phyloP scores from a whole-genome alignment of 2,888 invertebrate species.

The Chloroclysta siterata region DNA sequence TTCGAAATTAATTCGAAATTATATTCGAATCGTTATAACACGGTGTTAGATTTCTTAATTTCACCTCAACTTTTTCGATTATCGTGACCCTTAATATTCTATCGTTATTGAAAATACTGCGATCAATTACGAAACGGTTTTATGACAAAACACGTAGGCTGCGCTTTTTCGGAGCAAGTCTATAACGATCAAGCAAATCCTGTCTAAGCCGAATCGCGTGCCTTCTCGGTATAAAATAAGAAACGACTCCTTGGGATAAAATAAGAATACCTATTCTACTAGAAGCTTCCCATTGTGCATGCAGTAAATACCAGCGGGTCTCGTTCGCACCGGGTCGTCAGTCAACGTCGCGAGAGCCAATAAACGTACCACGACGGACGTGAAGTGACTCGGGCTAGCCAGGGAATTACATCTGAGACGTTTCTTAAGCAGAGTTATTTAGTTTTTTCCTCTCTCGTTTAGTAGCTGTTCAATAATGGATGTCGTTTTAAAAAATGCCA shows the following conservation, averaged over 20 bases:
- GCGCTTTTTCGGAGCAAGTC: neutral
- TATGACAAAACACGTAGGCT: neutral
- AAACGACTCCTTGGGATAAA: neutral
- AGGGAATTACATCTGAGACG: slow-evolving; percentile 25
- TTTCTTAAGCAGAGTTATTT: slow-evolving; percentile 24
- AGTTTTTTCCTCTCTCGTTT: slow-evolving; percentile 5
- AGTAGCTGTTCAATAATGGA: neutral
- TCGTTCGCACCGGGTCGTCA: slow-evolving; percentile 31
- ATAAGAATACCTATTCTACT: slow-evolving; percentile 1
- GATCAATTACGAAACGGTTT: neutral
- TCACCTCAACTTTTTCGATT: too few species aligned
- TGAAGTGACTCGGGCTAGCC: slow-evolving; percentile 31
- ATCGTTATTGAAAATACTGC: too few species aligned
- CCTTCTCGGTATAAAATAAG: too few species aligned
- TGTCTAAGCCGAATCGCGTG: neutral
- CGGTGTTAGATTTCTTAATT: too few species aligned
- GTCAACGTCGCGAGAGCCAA: slow-evolving; percentile 32
- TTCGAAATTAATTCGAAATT: too few species aligned
- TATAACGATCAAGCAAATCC: neutral
- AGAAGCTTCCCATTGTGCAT: slow-evolving; percentile 17
- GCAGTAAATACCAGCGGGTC: slow-evolving; percentile 29
- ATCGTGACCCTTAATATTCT: too few species aligned
- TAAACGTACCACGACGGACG: slow-evolving; percentile 29
- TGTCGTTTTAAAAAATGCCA: neutral
- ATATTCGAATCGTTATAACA: too few species aligned